Base-by-base conservation (phyloP, 2,888 invertebrate species). In the Coleophora deauratella region DNA sequence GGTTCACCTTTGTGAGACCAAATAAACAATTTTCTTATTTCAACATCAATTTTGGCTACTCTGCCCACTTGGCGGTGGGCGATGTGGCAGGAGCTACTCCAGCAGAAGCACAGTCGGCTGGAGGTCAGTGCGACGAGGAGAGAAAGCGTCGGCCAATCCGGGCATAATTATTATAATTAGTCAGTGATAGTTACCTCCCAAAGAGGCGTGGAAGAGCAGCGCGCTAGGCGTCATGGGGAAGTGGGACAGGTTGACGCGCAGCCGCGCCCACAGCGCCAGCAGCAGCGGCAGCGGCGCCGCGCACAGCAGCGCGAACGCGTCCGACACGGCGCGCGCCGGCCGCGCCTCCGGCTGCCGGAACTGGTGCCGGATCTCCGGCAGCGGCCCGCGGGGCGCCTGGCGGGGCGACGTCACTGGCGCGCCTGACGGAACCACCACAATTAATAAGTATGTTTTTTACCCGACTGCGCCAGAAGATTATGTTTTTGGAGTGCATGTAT, bases 281-380 rank as follows among this genome's bases (percentile, higher is more conserved):
- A 99, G 88, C 49, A 97, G 69, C 41, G 97, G 80, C 47, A 99
- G 87, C 27, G 98, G 96, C 28, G 94, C 90, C 7, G 93, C 88
- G 55, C 93, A 93, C 9, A 97, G 86, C 28, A 88, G 90, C 39
- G 97, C 97, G 86, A 98, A 99, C 47, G 96, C 88, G 75, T 96
- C 93, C 0, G 98, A 98, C 41, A 99, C 91, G 34, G 91, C 70
- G 32, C 91, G 91, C 30, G 98, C 89, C 40, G 99, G 99, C 36
- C 98, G 91, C 59, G 94, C 91, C 73, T 99, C 99, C 1, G 98
- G 93, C 63, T 90, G 89, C 35, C 98, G 93, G 90, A 99, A 99
- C 82, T 90, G 76, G 85, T 99, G 99, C 49, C 80, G 62, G 52
- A 92, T 89, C 81, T 90, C 89, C 0, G 90, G 85, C 50, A 87